Evolutionary conservation across 2,888 invertebrate species (phyloP), one percentile per base, ranked within the genome.

Genomic region (Thymelicus lineola): DNA sequence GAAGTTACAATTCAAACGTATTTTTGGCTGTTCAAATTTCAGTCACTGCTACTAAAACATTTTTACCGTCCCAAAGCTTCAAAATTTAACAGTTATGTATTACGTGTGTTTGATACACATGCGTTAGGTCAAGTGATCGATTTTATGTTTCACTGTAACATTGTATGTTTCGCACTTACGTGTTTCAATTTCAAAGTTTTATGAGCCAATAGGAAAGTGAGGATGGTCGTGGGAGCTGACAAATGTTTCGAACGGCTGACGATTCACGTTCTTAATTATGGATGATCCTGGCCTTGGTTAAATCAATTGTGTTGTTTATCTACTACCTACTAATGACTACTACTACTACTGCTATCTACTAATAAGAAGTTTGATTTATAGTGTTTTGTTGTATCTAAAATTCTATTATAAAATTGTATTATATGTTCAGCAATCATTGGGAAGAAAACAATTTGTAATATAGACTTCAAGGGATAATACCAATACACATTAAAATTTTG

Each of bases 231-330:
- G 90, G 74, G 90, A 93, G 82, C 48, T 1, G 6, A 35, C 92
- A 88, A 66, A 72, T 91, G 91, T 65, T 46, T 17, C 55, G 65
- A 79, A 76, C 85, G 84, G 77, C 82, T 79, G 83, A 81, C 77
- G 75, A 78, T 82, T 87, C 86, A 85, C 84, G 72, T 66, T 75
- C 75, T 91, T 81, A 89, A 91, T 88, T 85, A 88, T 92, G 75
- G 69, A 92, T 85, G 80, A 76, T 71, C 66, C 74, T 57, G 57
- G 68, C 68, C 68, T 68, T 68, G 68, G 20, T 14, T 28, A 28
- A 28, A 28, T 48, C 35, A 57, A 17, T 36, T 57, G n/a, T 20
- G 38, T 38, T 58, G 7, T 38, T 38, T 58, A 58, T 48, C 36
- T 38, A n/a, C 20, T 63, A 28, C 58, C 46, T 20, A 62, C 7